Evolutionary conservation across 2,797 vertebrate genomes (phyloP), one percentile per base, ranked within the genome.

Genomic region (Urosaurus nigricauda): DNA sequence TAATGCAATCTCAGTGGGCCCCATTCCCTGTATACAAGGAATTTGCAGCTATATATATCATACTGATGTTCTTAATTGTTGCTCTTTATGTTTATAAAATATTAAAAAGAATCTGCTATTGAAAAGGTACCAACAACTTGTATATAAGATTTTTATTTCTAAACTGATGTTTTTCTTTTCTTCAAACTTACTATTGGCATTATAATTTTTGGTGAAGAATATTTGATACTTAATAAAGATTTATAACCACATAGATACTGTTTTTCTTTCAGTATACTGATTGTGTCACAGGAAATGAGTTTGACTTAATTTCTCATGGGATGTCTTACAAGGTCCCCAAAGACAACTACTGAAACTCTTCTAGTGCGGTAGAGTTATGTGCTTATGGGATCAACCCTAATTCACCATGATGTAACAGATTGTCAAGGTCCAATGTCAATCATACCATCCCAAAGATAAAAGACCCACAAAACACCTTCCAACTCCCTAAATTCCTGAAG

Each of bases 201-300:
- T 97, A 94, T 97, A 97, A 97, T 96, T 97, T 97, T 97, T 96
- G 95, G 97, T 97, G 94, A 93, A 96, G 94, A 96, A 94, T 94
- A 97, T 97, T 97, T 97, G 96, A 96, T 97, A 97, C 95, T 94
- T 97, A 97, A 97, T 97, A 97, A 97, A 96, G 92, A 96, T 75
- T 91, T 94, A 97, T 95, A 93, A 95, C 92, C 86, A 90, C 79
- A 91, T 91, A 51, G 74, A 89, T 83, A 83, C 68, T 81, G 4
- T 1, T 51, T 51, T 12, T 29, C 58, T 35, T 16, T 68, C 0
- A 32, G 14, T 47, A 11, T 75, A 43, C 37, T 1, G 17, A 56
- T 53, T 53, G 12, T 65, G 35, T n/a, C 4, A 5, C 1, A 17
- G 29, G 37, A 29, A 35, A 24, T 12, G 26, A 37, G 29, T 13